Evolutionary conservation across 2,797 vertebrate genomes (phyloP).

Genomic region (Nannoperca australis): DNA sequence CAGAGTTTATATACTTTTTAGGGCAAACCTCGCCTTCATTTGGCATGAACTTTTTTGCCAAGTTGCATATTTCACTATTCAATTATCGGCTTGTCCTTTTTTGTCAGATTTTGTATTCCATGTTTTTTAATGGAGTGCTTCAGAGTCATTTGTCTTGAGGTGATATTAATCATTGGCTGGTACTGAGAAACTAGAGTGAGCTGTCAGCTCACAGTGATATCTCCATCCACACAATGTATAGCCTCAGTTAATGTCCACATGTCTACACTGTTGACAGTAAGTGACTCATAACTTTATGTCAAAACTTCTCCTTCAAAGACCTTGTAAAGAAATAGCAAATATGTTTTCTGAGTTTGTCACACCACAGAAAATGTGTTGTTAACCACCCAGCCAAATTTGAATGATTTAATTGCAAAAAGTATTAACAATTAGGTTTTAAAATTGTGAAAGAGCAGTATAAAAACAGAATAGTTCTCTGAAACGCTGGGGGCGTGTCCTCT

Average conservation of each 20-base stretch:
- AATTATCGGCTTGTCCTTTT: neutral
- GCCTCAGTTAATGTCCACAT: neutral
- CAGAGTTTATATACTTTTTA: neutral
- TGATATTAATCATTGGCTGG: neutral
- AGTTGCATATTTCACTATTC: neutral
- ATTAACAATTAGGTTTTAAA: too few species aligned
- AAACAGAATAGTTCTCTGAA: too few species aligned
- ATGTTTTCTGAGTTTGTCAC: too few species aligned
- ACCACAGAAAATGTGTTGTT: too few species aligned
- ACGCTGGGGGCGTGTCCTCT: too few species aligned
- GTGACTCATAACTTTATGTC: neutral
- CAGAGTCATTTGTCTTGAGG: neutral
- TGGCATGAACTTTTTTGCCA: neutral
- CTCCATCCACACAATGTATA: neutral
- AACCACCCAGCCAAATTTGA: too few species aligned
- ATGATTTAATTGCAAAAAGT: too few species aligned
- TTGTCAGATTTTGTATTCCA: neutral
- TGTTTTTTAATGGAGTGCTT: conserved; percentile 9
- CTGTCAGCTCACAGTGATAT: conserved; percentile 5
- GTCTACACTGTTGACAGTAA: neutral
- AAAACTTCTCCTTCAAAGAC: neutral
- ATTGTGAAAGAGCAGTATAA: too few species aligned
- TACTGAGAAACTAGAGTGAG: neutral
- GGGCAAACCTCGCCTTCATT: neutral
- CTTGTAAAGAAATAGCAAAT: too few species aligned